These are phyloP conservation scores for Chlorops oryzae DNA, from an alignment of 1,140 invertebrate species.

Conservation along the genomic window DNA sequence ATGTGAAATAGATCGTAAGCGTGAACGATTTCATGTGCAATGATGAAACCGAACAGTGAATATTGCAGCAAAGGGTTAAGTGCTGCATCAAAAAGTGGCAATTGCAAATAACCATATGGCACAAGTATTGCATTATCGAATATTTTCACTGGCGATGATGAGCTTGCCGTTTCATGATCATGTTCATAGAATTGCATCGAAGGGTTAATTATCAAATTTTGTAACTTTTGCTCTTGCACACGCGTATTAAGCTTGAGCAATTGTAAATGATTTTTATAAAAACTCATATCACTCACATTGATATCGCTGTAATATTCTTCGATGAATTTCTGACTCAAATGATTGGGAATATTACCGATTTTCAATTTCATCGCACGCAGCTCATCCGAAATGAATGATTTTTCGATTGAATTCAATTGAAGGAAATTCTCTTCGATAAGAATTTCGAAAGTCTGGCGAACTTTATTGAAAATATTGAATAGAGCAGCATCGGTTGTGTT, in stretches of 20 bases:
- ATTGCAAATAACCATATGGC: constrained; percentile 26
- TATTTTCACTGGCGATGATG: constrained; percentile 28
- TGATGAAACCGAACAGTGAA: constrained; percentile 27
- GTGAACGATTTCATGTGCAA: constrained; percentile 31
- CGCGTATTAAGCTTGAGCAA: constrained; percentile 17
- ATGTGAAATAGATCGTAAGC: constrained; percentile 31
- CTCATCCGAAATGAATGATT: constrained; percentile 20
- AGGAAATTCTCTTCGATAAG: constrained; percentile 20
- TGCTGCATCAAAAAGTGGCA: constrained; percentile 23
- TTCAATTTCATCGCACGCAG: constrained; percentile 20
- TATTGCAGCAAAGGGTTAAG: constrained; percentile 20
- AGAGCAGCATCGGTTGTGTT: constrained; percentile 14
- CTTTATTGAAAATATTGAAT: constrained; percentile 12
- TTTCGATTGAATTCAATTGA: constrained; percentile 14
- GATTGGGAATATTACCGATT: constrained; percentile 26
- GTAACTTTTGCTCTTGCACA: constrained; percentile 9
- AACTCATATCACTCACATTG: constrained; percentile 12
- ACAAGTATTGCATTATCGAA: constrained; percentile 26
- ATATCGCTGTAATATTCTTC: constrained; percentile 16
- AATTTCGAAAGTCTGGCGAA: constrained; percentile 14
- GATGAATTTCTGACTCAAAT: constrained; percentile 10
- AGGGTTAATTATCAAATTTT: constrained; percentile 7
- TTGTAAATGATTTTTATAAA: constrained; percentile 26
- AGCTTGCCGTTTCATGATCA: constrained; percentile 17
- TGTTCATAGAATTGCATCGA: constrained; percentile 18